Percentiles rank a stretch among this genome's conserved stretches.
phyloP scores from a whole-genome alignment of 2,888 invertebrate species.

The Lepeophtheirus nordmannii region DNA sequence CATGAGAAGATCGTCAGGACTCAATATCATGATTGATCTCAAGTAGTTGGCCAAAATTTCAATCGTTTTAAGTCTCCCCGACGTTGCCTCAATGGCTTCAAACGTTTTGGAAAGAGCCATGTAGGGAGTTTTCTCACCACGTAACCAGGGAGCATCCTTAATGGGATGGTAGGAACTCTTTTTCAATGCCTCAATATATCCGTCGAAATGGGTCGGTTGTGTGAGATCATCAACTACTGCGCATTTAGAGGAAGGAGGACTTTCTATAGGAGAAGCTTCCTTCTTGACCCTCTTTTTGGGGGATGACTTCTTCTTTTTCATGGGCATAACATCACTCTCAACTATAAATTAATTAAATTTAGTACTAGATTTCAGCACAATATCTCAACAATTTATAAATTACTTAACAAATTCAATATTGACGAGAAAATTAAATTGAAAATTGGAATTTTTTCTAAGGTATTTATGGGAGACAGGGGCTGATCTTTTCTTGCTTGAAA shows the following conservation, averaged over 20 bases:
- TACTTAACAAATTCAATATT: background rate
- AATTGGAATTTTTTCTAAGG: too few species aligned
- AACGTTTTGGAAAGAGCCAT: slow-evolving; percentile 76
- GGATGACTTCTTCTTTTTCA: background rate
- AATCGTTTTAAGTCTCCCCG: slow-evolving; percentile 71
- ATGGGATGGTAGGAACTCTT: slow-evolving; percentile 61
- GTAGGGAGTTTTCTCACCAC: slow-evolving; percentile 70
- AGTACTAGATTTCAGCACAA: background rate
- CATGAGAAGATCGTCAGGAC: slow-evolving; percentile 72
- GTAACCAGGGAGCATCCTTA: slow-evolving; percentile 62
- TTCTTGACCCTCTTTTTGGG: background rate
- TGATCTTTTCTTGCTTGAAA: too few species aligned
- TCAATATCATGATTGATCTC: slow-evolving; percentile 69
- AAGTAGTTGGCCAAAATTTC: slow-evolving; percentile 82
- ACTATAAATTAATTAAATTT: background rate
- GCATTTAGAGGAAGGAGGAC: background rate
- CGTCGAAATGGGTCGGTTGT: slow-evolving; percentile 4
- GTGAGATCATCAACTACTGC: background rate
- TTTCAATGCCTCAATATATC: slow-evolving; percentile 24
- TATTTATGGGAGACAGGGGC: too few species aligned
- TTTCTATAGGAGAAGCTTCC: background rate
- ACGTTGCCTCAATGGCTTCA: slow-evolving; percentile 69
- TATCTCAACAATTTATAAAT: background rate
- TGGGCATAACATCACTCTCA: background rate
- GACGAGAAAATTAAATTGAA: too few species aligned